Evolutionary conservation across 2,113 vertebrate genomes (phyloP), one percentile per base, ranked within the genome.

Genomic region (Heterotis niloticus): DNA sequence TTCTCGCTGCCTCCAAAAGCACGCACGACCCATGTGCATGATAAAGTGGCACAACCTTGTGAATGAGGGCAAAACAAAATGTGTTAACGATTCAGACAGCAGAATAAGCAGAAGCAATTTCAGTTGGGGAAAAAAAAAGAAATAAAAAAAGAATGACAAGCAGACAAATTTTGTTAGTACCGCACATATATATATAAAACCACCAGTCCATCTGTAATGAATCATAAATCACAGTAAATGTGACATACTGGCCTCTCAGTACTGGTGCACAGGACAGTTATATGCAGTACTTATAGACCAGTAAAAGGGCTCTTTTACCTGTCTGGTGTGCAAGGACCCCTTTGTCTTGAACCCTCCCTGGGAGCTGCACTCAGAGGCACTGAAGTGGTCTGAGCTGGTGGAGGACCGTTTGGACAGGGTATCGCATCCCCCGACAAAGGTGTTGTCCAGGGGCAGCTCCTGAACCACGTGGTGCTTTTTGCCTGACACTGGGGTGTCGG

Each of bases 251-350:
- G 93, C 94, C 94, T 92, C 89, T 96, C 92, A 98, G 94, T 96
- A 97, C 94, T 98, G 96, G 94, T 95, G 95, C 91, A 95, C 93
- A 70, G 96, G 95, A 93, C 95, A 96, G 93, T 97, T 98, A 96
- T 98, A 98, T 87, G 97, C 94, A 95, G 94, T 96, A 96, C 96
- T 98, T 96, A 98, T 96, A 96, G 97, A 99, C 97, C 96, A 99
- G 95, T 99, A 98, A 96, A 99, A 98, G 95, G 96, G 94, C 93
- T 98, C 96, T 88, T 98, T 99, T 99, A 99, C 98, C 98, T 99
- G 97, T 98, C 96, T 96, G 95, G 93, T 96, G 96, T 98, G 97
- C 94, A 98, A 94, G 90, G 97, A 95, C 87, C 93, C 96, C 93
- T 98, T 98, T 92, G 96, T 97, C 96, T 98, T 99, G 96, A 98